Evolutionary conservation across 2,888 invertebrate genomes (phyloP).

Genomic region (Dermolepida albohirtum): DNA sequence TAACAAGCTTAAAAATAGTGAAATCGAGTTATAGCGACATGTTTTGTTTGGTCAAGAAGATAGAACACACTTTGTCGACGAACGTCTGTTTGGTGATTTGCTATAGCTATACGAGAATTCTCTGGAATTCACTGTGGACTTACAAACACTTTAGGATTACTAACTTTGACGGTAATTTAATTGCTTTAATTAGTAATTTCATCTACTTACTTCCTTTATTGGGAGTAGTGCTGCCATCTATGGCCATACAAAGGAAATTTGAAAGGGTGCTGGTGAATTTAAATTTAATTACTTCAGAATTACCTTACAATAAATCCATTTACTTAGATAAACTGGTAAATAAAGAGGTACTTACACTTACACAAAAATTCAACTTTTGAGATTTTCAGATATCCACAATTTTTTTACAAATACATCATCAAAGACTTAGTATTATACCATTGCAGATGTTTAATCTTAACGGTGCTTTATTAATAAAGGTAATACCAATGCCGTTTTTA

Average conservation of each 20-base stretch:
- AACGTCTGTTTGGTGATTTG: conserved; percentile 7
- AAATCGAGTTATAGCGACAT: conserved; percentile 12
- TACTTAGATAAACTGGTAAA: conserved; percentile 16
- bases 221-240: conserved; percentile 16
- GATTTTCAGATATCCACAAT: conserved; percentile 16
- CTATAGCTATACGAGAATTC: conserved; percentile 7
- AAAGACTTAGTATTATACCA: conserved; percentile 4
- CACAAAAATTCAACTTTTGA: no score
- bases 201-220: conserved; percentile 12
- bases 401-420: conserved; percentile 9
- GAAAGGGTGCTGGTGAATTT: conserved; percentile 14
- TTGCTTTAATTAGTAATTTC: conserved; percentile 8
- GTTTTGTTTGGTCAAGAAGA: conserved; percentile 15
- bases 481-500: not conserved
- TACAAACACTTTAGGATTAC: conserved; percentile 2
- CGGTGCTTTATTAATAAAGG: conserved; percentile 12
- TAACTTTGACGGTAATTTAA: not conserved
- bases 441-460: conserved; percentile 12
- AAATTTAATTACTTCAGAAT: conserved; percentile 1
- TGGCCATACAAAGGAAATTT: conserved; percentile 7
- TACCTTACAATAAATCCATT: conserved; percentile 2
- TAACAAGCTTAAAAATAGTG: conserved; percentile 6
- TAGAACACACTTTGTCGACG: conserved; percentile 1
- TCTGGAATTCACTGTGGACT: conserved; percentile 12
- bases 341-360: no score